Evolutionary conservation across 2,888 invertebrate species (phyloP).

Genomic region (Hydraecia micacea): DNA sequence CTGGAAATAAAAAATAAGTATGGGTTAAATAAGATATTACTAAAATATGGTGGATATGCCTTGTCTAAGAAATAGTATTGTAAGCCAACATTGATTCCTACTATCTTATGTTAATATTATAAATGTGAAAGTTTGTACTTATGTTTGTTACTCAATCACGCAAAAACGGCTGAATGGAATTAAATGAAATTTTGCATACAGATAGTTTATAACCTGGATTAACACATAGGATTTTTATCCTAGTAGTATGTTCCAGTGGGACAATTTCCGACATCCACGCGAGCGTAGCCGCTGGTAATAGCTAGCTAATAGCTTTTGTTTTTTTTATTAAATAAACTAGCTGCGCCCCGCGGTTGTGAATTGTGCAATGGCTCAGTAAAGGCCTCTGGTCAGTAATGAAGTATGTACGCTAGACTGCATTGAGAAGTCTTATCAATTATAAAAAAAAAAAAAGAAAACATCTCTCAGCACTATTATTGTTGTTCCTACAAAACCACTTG

Average conservation of each 20-base stretch:
- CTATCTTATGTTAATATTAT: background rate
- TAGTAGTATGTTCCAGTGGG: background rate
- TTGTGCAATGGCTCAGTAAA: background rate
- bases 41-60: too few relatives aligned
- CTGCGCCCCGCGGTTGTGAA: too few relatives aligned
- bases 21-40: conserved; percentile 5
- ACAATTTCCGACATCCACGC: background rate
- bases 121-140: background rate
- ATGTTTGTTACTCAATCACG: background rate
- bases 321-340: background rate
- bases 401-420: background rate
- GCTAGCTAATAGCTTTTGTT: background rate
- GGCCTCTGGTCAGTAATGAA: background rate
- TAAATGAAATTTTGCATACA: background rate
- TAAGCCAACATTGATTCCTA: background rate
- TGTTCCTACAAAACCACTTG: too few relatives aligned
- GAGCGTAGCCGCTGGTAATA: background rate
- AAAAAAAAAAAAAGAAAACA: too few relatives aligned
- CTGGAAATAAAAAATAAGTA: conserved; percentile 88
- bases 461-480: too few relatives aligned
- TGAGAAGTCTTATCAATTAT: background rate
- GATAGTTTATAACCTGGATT: too few relatives aligned
- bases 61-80: background rate
- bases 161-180: background rate
- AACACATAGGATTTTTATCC: background rate